Base-by-base conservation (phyloP, 2,797 vertebrate species). In the Cynopterus sphinx region DNA sequence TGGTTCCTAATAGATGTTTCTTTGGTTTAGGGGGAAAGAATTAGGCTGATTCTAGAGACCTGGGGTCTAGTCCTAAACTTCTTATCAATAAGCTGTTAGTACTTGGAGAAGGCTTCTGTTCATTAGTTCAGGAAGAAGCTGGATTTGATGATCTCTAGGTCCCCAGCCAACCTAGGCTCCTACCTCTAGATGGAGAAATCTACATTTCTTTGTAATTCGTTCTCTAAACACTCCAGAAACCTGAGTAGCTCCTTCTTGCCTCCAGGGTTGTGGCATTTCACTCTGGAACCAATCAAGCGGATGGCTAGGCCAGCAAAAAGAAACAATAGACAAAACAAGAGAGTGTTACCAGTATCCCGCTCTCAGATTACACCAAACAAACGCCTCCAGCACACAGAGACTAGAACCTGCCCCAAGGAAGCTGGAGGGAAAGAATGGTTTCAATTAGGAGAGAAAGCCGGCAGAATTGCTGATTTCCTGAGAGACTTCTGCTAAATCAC, bases 401-500 rank as follows among this genome's bases (percentile, higher is more conserved):
- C 33, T 11, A 75, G 46, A 79, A 61, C 67, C 51, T 43, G 33
- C 74, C 74, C 46, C 87, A 49, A 8, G 0, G 24, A 79, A 84
- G 78, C 71, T 4, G 6, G 46, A 82, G 43, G 68, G 57, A 91
- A 65, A 86, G 89, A 87, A 78, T 84, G 95, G 89, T 88, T 96
- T 97, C 96, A 90, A 94, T 97, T 91, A 96, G 88, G 36, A 81
- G 74, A 28, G 31, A 59, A 90, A 77, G 26, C 9, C 8, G 36
- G 77, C 86, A 91, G 89, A 87, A 75, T 33, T 31, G 10, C 59
- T 77, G 46, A 94, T 95, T 75, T 79, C 90, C 88, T 90, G 93
- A 94, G 94, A 94, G 55, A 26, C 36, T 73, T 75, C 94, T 95
- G 46, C 93, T 78, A 77, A 96, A 91, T 95, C 74, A 95, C 78